Base-by-base conservation (phyloP, 2,797 vertebrate species). In the Labroides dimidiatus region DNA sequence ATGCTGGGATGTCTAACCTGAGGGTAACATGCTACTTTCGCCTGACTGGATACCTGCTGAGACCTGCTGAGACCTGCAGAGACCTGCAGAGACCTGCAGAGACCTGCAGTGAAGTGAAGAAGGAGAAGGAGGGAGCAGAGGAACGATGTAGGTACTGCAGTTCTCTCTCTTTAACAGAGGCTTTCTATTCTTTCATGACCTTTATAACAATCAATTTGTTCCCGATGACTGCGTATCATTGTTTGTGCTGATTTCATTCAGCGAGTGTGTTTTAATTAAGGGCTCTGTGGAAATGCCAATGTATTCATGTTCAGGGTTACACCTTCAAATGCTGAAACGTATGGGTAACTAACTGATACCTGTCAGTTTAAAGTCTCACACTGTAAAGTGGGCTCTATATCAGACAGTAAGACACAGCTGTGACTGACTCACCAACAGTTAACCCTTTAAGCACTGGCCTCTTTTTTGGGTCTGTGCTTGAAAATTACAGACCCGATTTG, bases 1-100 rank as follows among this genome's bases (percentile, higher is more conserved):
- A 84, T 53, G 79, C 78, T 78, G 69, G 65, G 64, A 68, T 83
- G 86, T 82, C 66, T 91, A 75, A 90, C 92, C 90, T 89, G 17
- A 78, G 91, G 91, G 76, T 62, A 74, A 75, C 86, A 88, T 68
- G 69, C 67, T 72, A 69, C 74, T 89, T 85, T 78, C n/a, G n/a
- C 72, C 55, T 64, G 61, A 76, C 52, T 77, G 82, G 41, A 64
- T 58, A 62, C 49, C 52, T 43, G 71, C 63, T 20, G 50, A 61
- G 66, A 72, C 41, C 54, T 7, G 24, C 24, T 27, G 24, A 27
- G 24, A 27, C 24, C 24, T 6, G 56, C 33, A 33, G 16, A 39
- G 15, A 68, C 49, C 52, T 43, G 71, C 63, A n/a, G 50, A 61
- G 66, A 72, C 41, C 54, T 7, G 24, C 24, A 3, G 24, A 27